Evolutionary conservation across 2,113 vertebrate species (phyloP).

Genomic region (Megaleporinus macrocephalus): DNA sequence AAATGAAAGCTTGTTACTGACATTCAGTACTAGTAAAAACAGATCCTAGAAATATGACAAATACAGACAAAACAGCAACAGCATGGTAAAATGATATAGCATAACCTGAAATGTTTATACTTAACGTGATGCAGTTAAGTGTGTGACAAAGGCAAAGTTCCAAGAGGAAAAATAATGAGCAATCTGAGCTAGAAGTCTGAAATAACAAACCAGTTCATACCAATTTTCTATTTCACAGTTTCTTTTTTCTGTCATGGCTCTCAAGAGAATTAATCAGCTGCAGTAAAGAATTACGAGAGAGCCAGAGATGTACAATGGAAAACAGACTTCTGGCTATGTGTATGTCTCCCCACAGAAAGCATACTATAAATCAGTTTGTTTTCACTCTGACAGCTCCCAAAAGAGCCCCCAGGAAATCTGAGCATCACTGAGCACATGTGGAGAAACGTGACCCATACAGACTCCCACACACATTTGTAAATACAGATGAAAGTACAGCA

Average conservation of each 20-base stretch:
- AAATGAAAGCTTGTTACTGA: conserved; percentile 63
- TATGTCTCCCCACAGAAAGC: conserved; percentile 53
- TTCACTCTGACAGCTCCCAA: conserved; percentile 49
- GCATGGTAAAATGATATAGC: too few species aligned
- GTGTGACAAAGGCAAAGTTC: not conserved
- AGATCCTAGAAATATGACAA: not conserved
- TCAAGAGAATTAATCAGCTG: conserved; percentile 1
- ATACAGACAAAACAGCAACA: conserved; percentile 25
- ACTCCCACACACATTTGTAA: not conserved
- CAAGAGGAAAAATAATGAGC: not conserved
- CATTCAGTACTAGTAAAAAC: conserved; percentile 17
- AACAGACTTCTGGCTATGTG: conserved; percentile 44
- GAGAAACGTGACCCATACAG: conserved; percentile 29
- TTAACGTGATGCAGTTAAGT: not conserved
- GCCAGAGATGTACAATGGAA: conserved; percentile 16
- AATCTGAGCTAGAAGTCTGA: conserved; percentile 22
- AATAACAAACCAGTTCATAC: not conserved
- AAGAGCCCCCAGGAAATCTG: conserved; percentile 56
- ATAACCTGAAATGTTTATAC: not conserved
- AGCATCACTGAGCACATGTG: conserved; percentile 51
- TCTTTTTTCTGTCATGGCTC: conserved; percentile 1
- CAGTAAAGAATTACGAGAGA: conserved; percentile 22
- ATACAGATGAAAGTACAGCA: not conserved
- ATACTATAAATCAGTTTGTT: conserved; percentile 62
- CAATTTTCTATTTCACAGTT: conserved; percentile 1